A percentile compares a stretch with the other conserved stretches of the same genome.
phyloP scores from a whole-genome alignment of 2,113 vertebrate genomes.

The Pygoscelis adeliae region DNA sequence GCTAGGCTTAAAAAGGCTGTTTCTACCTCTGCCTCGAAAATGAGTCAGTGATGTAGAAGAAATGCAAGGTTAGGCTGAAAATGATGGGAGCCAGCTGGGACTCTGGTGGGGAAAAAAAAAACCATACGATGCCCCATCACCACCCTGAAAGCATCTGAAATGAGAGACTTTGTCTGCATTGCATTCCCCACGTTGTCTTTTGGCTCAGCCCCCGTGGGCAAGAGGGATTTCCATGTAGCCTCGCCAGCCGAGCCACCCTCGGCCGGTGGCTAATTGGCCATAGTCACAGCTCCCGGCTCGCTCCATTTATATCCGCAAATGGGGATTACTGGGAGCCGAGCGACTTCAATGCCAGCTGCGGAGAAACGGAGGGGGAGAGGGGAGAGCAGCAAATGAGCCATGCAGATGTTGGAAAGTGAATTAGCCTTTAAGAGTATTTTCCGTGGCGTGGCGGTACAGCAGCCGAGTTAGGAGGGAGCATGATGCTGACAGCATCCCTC shows the following conservation, averaged over 20 bases:
- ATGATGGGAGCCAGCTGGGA: not conserved
- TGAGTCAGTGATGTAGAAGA: not conserved
- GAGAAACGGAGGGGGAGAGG: not conserved
- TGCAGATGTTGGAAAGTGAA: constrained; percentile 51
- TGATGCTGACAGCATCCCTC: constrained; percentile 36
- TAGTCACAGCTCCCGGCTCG: not conserved
- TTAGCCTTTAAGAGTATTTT: constrained; percentile 53
- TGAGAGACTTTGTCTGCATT: rapidly evolving
- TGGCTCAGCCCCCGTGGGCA: rapidly evolving
- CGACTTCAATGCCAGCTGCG: not conserved
- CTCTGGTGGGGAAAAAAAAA: not conserved
- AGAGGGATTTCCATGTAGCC: not conserved
- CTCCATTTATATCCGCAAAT: not conserved
- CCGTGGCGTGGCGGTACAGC: not conserved
- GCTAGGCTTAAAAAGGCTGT: not conserved
- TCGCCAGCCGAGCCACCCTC: not conserved
- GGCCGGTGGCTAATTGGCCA: not conserved
- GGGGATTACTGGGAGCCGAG: constrained; percentile 20
- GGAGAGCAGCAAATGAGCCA: constrained; percentile 52
- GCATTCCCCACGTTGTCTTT: rapidly evolving
- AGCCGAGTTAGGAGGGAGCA: not conserved
- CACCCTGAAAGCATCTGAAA: not conserved
- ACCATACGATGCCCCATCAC: rapidly evolving
- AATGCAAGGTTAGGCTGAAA: not conserved
- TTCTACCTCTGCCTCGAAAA: not conserved